Conservation (phyloP, 2,113 vertebrate genomes). For the Microcebus murinus region DNA sequence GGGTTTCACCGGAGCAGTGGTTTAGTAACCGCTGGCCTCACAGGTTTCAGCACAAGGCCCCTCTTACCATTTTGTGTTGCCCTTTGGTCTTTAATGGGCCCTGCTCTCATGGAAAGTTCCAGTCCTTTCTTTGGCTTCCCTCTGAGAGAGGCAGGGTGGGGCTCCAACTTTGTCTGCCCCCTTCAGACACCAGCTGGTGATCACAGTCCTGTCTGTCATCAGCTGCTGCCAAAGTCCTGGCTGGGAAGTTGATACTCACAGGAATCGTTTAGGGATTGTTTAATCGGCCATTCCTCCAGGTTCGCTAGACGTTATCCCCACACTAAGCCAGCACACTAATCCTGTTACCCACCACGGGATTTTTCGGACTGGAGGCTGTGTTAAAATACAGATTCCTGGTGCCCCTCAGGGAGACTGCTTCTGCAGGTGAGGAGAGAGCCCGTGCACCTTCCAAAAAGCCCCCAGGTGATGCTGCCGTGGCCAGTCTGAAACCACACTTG, state of each 20-base stretch:
- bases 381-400: neutral
- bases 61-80: neutral
- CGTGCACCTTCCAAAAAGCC: neutral
- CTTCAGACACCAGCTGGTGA: neutral
- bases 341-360: too few relatives aligned
- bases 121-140: neutral
- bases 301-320: too few relatives aligned
- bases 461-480: neutral
- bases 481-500: neutral
- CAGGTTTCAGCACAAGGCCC: neutral
- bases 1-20: neutral
- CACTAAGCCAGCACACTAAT: neutral
- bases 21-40: neutral
- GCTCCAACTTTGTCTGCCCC: fast-evolving
- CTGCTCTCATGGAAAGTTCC: neutral
- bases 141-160: neutral
- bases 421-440: fast-evolving
- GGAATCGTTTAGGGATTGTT: neutral
- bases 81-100: neutral
- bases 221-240: neutral
- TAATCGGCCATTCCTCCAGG: neutral
- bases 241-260: neutral
- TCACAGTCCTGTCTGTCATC: neutral
- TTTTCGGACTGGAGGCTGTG: neutral
- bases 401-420: neutral